phyloP scores from a whole-genome alignment of 1,140 invertebrate species.

The Ephestia elutella region DNA sequence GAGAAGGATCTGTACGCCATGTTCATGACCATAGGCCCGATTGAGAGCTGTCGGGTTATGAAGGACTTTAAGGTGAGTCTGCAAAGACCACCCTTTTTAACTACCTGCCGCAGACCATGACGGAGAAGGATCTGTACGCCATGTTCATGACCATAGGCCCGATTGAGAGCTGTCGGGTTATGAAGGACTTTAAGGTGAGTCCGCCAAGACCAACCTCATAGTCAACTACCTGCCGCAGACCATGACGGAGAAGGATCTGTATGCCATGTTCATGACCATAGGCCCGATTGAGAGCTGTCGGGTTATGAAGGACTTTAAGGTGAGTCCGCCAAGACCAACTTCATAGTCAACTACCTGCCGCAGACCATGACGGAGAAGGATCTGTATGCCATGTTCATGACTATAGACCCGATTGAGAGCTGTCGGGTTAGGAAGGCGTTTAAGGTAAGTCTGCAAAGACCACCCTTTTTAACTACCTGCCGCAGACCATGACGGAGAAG shows the following conservation, averaged over 20 bases:
- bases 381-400: slow-evolving; percentile 87
- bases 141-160: background rate
- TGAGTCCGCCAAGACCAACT: slow-evolving; percentile 80
- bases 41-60: slow-evolving; percentile 78
- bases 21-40: slow-evolving; percentile 77
- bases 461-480: slow-evolving; percentile 96
- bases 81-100: slow-evolving; percentile 90
- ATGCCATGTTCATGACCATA: slow-evolving; percentile 89
- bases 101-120: slow-evolving; percentile 95
- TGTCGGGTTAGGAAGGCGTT: slow-evolving; percentile 87
- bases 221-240: slow-evolving; percentile 97
- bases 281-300: slow-evolving; percentile 91
- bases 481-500: slow-evolving; percentile 93
- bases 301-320: slow-evolving; percentile 93
- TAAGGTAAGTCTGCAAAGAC: slow-evolving; percentile 76
- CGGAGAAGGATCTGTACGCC: too few relatives aligned
- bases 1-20: slow-evolving; percentile 90
- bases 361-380: slow-evolving; percentile 95
- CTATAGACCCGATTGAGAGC: slow-evolving; percentile 20
- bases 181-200: too few relatives aligned
- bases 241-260: slow-evolving; percentile 92
- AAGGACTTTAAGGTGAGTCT: slow-evolving; percentile 83
- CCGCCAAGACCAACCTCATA: slow-evolving; percentile 86
- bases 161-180: slow-evolving; percentile 37
- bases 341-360: slow-evolving; percentile 95